A percentile compares a stretch with the other conserved stretches of the same genome.
Evolutionary conservation across 1,140 invertebrate genomes (phyloP).

Genomic region (Aphidius ervi): DNA sequence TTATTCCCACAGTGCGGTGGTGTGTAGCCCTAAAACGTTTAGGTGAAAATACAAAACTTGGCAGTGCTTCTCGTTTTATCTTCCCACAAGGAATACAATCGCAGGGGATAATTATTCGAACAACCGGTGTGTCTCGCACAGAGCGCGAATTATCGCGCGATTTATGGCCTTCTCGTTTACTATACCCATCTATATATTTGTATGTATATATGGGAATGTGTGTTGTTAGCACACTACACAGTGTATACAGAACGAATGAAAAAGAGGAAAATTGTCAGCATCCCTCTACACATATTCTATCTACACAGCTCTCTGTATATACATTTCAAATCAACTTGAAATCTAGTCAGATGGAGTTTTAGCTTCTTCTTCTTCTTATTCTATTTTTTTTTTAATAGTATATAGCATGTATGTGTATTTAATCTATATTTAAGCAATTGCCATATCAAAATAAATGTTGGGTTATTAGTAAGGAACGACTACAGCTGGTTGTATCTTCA

Average conservation of each 20-base stretch:
- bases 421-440: slow-evolving; percentile 31
- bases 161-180: slow-evolving; percentile 26
- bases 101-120: slow-evolving; percentile 26
- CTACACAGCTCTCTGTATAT: neutral
- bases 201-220: no score
- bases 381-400: no score
- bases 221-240: no score
- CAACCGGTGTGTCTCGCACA: slow-evolving; percentile 27
- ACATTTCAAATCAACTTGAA: slow-evolving; percentile 2
- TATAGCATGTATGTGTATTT: slow-evolving; percentile 21
- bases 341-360: neutral
- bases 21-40: slow-evolving; percentile 13
- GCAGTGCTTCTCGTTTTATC: slow-evolving; percentile 17
- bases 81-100: slow-evolving; percentile 24
- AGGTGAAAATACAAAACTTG: slow-evolving; percentile 8
- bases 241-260: no score
- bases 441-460: slow-evolving; percentile 14
- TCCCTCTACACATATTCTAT: no score
- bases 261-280: no score
- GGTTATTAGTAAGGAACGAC: slow-evolving; percentile 25
- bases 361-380: neutral
- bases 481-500: slow-evolving; percentile 22
- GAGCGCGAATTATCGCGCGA: slow-evolving; percentile 28
- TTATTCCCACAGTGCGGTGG: neutral
- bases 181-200: slow-evolving; percentile 2